Conservation (phyloP, 2,113 vertebrate genomes). For the Malaclemys terrapin region DNA sequence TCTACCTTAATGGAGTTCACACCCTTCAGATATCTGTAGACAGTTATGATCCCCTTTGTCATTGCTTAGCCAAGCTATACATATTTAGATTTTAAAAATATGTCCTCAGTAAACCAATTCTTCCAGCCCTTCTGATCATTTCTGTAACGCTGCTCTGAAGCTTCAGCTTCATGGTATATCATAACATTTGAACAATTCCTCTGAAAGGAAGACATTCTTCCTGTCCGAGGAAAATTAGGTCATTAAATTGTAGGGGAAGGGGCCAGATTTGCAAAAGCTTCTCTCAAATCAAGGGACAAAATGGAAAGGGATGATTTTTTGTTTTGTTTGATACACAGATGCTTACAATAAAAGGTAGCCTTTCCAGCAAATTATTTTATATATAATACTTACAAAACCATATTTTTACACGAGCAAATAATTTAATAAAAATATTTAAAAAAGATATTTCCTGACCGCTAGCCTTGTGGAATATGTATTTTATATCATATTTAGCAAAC, state of each 20-base stretch:
- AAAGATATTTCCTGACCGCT: not conserved
- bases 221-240: not conserved
- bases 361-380: slow-evolving; percentile 13
- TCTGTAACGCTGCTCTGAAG: not conserved
- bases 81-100: too few relatives aligned
- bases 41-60: not conserved
- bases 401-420: not conserved
- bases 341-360: not conserved
- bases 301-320: not conserved
- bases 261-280: not conserved
- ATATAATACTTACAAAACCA: not conserved
- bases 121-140: too few relatives aligned
- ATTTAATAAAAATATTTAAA: not conserved
- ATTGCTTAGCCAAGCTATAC: not conserved
- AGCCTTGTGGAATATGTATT: not conserved
- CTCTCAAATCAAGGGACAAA: not conserved
- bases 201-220: not conserved
- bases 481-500: not conserved
- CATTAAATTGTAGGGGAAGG: not conserved
- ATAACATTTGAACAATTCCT: not conserved
- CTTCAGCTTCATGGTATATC: not conserved
- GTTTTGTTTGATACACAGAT: not conserved
- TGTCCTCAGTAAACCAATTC: too few relatives aligned
- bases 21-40: slow-evolving; percentile 4
- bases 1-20: not conserved